phyloP scores from a whole-genome alignment of 2,797 vertebrate genomes.

The Propithecus perrieri region DNA sequence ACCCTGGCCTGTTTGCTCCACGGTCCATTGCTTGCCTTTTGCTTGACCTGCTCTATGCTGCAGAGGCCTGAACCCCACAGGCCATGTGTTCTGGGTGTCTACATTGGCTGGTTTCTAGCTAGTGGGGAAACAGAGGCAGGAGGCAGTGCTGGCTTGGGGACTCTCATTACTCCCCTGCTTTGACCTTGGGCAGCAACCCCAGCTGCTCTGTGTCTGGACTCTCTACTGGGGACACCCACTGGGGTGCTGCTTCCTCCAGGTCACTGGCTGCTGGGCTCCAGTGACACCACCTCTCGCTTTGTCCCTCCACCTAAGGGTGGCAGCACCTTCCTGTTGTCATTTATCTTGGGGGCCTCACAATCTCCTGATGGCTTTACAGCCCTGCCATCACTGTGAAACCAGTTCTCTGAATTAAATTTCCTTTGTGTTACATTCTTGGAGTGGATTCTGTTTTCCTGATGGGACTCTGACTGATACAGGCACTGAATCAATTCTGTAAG shows the following conservation, averaged over 20 bases:
- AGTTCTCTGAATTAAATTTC: conserved; percentile 28
- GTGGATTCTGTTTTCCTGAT: conserved; percentile 7
- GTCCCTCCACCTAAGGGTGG: neutral
- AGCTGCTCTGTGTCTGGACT: neutral
- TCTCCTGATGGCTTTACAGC: neutral
- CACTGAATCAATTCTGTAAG: neutral
- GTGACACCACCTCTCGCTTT: neutral
- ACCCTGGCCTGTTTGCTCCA: neutral
- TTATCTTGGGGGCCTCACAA: neutral
- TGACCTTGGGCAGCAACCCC: neutral
- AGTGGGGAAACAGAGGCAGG: neutral
- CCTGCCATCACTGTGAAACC: neutral
- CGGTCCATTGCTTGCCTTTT: neutral
- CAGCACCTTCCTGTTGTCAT: neutral
- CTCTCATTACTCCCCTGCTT: neutral
- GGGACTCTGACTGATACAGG: neutral
- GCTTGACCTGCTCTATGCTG: neutral
- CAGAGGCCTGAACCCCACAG: neutral
- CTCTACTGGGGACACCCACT: neutral
- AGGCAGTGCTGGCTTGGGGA: neutral
- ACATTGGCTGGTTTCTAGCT: neutral
- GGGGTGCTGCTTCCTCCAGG: neutral
- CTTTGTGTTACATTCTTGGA: conserved; percentile 39
- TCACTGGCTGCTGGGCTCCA: neutral
- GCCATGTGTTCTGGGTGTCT: neutral